phyloP scores from a whole-genome alignment of 2,113 vertebrate species.

The Genyomyrus donnyi region DNA sequence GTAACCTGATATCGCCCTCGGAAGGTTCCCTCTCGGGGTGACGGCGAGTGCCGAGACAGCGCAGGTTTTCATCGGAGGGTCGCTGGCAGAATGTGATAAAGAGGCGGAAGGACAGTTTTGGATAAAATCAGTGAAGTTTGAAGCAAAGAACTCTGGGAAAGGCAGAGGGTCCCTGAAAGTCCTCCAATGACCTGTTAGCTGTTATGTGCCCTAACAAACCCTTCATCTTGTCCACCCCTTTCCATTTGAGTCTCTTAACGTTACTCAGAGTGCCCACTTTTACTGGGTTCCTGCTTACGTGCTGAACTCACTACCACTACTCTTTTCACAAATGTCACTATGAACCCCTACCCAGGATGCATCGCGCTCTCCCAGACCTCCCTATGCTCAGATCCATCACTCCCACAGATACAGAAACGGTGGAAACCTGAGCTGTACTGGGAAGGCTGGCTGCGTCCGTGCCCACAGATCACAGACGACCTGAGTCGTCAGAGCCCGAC shows the following conservation, averaged over 20 bases:
- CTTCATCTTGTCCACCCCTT: background rate
- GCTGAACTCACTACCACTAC: background rate
- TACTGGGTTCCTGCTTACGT: no score
- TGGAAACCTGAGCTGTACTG: background rate
- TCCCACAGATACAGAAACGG: background rate
- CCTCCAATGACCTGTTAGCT: background rate
- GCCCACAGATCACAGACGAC: background rate
- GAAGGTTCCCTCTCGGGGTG: background rate
- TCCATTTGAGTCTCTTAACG: background rate
- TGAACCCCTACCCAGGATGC: background rate
- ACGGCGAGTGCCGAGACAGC: background rate
- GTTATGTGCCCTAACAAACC: background rate
- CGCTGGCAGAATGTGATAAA: background rate
- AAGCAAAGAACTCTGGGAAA: background rate
- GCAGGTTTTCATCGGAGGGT: background rate
- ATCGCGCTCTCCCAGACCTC: background rate
- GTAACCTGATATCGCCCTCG: conserved; percentile 25
- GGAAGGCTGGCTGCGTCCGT: background rate
- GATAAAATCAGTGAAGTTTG: background rate
- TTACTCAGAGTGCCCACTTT: background rate
- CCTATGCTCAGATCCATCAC: background rate
- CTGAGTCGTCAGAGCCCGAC: background rate
- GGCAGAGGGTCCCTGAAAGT: background rate
- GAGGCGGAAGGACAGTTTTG: background rate
- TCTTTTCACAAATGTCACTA: background rate